Evolutionary conservation across 2,113 vertebrate species (phyloP).

Genomic region (Leptobrachium leishanense): DNA sequence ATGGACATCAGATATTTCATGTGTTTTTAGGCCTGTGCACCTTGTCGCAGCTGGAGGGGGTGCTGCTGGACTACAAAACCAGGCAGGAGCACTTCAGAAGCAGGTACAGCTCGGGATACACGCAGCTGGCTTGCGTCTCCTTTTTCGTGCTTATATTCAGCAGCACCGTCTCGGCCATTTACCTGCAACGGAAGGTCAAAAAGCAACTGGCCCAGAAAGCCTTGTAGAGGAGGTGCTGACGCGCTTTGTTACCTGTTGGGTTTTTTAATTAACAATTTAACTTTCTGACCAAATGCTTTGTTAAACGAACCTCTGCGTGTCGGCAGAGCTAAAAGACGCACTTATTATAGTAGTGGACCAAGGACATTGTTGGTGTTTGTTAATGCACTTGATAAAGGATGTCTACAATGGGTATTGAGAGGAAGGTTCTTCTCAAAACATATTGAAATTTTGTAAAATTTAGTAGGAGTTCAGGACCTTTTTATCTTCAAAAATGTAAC

Average conservation of each 20-base stretch:
- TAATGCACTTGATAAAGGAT: too few relatives aligned
- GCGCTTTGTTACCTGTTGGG: not conserved
- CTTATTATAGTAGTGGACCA: not conserved
- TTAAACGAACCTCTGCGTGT: not conserved
- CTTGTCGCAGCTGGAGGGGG: conserved; percentile 84
- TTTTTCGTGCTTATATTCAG: conserved; percentile 74
- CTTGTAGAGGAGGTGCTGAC: conserved; percentile 56
- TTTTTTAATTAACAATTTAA: not conserved
- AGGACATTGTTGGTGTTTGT: too few relatives aligned
- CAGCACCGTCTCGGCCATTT: conserved; percentile 70
- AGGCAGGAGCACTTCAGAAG: conserved; percentile 69
- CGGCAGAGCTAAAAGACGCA: not conserved
- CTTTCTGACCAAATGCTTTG: not conserved
- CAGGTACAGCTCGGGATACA: conserved; percentile 67
- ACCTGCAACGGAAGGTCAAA: conserved; percentile 69
- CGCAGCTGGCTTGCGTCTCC: conserved; percentile 72
- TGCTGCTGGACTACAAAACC: conserved; percentile 79
- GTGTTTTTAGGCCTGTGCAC: conserved; percentile 84
- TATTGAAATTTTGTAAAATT: too few relatives aligned
- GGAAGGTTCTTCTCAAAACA: too few relatives aligned
- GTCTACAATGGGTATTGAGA: too few relatives aligned
- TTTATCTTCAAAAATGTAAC: too few relatives aligned
- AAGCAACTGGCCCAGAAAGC: conserved; percentile 68
- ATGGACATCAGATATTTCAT: conserved; percentile 92
- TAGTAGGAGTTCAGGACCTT: too few relatives aligned